Evolutionary conservation across 2,797 vertebrate genomes (phyloP), one percentile per base, ranked within the genome.

Genomic region (Chiroxiphia lanceolata): DNA sequence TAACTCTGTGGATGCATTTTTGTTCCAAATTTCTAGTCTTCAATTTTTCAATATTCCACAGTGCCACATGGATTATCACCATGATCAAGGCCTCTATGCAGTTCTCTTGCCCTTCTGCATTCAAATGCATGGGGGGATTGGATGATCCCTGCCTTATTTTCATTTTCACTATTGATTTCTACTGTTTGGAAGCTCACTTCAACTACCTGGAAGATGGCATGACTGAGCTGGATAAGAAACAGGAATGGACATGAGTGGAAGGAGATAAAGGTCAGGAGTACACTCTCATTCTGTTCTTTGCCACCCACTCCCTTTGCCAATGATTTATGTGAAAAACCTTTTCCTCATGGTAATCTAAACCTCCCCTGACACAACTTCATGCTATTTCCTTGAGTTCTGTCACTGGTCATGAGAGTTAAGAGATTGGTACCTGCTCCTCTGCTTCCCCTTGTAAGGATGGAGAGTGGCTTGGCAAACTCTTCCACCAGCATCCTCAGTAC

Each of bases 31-130:
- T 74, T 19, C 31, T 59, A 4, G 6, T 33, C 44, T 87, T 23
- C 2, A 27, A 9, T 77, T 86, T 81, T 86, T 83, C 17, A 10
- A 19, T 47, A 36, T 82, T 75, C n/a, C 10, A 9, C 3, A 6
- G 23, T 31, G 18, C 22, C 3, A 2, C 13, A 34, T 27, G 26
- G 33, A 45, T 83, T 76, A 36, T 48, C 0, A 0, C 23, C 40
- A 42, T 33, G 20, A 63, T 13, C 3, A 10, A 53, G 44, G 18
- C 6, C 36, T 42, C 33, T 40, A 4, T 27, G n/a, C 1, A 31
- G 27, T 11, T 65, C 31, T 86, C 34, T 76, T 81, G 5, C 16
- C 33, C 16, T 79, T 15, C 16, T 86, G 17, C 29, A 64, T 56
- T 9, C 36, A 93, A 64, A 51, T 8, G 1, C 15, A 26, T 51